Conservation (phyloP, 2,888 invertebrate species). For the Leptopilina drosophilae region DNA sequence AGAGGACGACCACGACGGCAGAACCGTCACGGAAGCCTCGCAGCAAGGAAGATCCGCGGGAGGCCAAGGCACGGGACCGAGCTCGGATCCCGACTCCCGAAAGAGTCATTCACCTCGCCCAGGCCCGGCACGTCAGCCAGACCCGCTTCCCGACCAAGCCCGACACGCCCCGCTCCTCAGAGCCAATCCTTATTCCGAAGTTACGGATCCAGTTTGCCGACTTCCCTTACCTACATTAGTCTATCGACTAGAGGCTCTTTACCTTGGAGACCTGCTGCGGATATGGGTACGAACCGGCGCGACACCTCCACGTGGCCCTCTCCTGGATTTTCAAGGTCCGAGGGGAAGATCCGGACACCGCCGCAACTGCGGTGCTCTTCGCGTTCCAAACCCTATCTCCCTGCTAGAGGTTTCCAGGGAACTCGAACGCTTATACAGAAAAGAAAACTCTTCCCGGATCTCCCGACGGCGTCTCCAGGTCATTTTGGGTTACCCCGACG, state of each 20-base stretch:
- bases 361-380: no score
- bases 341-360: no score
- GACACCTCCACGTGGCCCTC: no score
- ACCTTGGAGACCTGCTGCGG: conserved; percentile 83
- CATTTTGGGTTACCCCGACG: no score
- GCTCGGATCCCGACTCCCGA: conserved; percentile 61
- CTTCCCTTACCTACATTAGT: conserved; percentile 85
- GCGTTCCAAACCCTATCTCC: no score
- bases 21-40: conserved; percentile 56
- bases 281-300: conserved; percentile 63
- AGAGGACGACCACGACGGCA: conserved; percentile 65
- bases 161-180: conserved; percentile 83
- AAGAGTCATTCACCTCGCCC: conserved; percentile 53
- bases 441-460: no score
- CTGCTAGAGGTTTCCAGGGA: no score
- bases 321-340: no score
- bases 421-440: no score
- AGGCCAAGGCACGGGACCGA: conserved; percentile 74
- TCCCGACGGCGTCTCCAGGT: no score
- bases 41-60: conserved; percentile 71
- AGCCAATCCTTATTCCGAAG: conserved; percentile 86
- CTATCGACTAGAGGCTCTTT: conserved; percentile 83
- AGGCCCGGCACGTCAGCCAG: conserved; percentile 53
- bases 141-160: conserved; percentile 78
- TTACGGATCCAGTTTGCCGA: conserved; percentile 84